These are phyloP conservation scores for Spongilla lacustris DNA, from an alignment of 37 sponge, comb jelly and placozoan genomes.

Conservation along the genomic window DNA sequence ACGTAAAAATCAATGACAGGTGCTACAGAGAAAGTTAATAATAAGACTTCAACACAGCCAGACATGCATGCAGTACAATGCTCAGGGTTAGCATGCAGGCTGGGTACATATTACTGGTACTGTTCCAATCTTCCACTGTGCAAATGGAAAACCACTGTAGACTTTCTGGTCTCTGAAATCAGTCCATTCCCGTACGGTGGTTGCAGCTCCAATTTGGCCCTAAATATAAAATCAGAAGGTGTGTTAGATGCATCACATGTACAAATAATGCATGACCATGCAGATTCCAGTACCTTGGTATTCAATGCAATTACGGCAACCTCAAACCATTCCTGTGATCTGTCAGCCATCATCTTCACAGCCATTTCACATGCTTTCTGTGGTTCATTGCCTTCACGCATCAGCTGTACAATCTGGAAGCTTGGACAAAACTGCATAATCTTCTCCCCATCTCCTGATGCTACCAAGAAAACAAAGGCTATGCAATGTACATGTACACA, in stretches of 20 bases:
- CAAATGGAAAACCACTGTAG: slow-evolving; percentile 76
- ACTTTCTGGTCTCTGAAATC: slow-evolving; percentile 41
- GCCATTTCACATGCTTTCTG: slow-evolving; percentile 70
- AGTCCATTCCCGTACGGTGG: slow-evolving; percentile 57
- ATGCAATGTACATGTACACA: too few relatives aligned
- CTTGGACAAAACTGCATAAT: slow-evolving; percentile 87
- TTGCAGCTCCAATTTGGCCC: slow-evolving; percentile 69
- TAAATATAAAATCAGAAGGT: neutral
- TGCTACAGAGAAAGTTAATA: too few relatives aligned
- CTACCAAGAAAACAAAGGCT: slow-evolving; percentile 4
- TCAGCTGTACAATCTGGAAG: slow-evolving; percentile 68
- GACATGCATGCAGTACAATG: too few relatives aligned
- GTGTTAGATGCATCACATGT: too few relatives aligned
- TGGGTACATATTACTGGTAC: neutral
- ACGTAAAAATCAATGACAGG: too few relatives aligned
- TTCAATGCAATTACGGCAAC: slow-evolving; percentile 70
- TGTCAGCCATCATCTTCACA: slow-evolving; percentile 47
- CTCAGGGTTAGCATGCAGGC: too few relatives aligned
- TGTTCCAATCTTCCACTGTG: slow-evolving; percentile 46
- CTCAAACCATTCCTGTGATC: slow-evolving; percentile 35
- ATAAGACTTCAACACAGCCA: too few relatives aligned
- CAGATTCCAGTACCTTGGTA: slow-evolving; percentile 63
- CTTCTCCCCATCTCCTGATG: slow-evolving; percentile 78
- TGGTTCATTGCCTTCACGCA: slow-evolving; percentile 41
- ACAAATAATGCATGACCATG: too few relatives aligned